phyloP scores from a whole-genome alignment of 2,888 invertebrate species.

The Synanthedon vespiformis region DNA sequence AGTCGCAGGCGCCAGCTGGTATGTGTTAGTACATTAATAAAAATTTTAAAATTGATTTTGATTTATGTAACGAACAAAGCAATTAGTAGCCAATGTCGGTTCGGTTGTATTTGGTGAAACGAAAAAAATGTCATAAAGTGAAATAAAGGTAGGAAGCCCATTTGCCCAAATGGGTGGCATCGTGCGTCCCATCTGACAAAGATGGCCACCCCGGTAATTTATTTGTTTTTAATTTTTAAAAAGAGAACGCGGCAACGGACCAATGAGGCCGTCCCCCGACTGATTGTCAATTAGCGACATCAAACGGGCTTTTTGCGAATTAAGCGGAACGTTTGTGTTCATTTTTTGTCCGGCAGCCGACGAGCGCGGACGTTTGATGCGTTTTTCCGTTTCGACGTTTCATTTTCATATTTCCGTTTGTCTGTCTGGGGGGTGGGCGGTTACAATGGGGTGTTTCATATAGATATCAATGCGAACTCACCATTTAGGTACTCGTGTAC shows the following conservation, averaged over 20 bases:
- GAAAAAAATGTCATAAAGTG: neutral
- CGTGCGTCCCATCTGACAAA: slow-evolving; percentile 16
- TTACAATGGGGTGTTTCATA: slow-evolving; percentile 37
- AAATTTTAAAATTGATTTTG: neutral
- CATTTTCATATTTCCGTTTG: slow-evolving; percentile 70
- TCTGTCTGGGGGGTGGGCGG: slow-evolving; percentile 29
- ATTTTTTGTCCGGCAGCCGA: slow-evolving; percentile 56
- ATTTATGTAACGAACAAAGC: slow-evolving; percentile 10
- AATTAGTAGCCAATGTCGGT: neutral
- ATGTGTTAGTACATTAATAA: no score
- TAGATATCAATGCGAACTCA: slow-evolving; percentile 19
- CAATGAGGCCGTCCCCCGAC: slow-evolving; percentile 66
- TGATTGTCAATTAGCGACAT: slow-evolving; percentile 72
- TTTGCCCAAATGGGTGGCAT: neutral
- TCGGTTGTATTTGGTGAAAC: neutral
- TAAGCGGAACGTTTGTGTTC: slow-evolving; percentile 63
- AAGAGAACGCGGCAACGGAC: slow-evolving; percentile 57
- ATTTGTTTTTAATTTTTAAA: slow-evolving; percentile 69
- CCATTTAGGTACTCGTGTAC: slow-evolving; percentile 16
- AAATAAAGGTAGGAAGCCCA: neutral
- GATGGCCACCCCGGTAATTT: slow-evolving; percentile 50
- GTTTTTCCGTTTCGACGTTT: slow-evolving; percentile 64
- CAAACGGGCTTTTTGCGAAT: slow-evolving; percentile 72
- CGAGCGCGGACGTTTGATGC: slow-evolving; percentile 52
- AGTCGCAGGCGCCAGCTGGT: no score